Percentiles rank a stretch among this genome's conserved stretches.
phyloP scores from a whole-genome alignment of 2,113 vertebrate species.

The Cochlearius cochlearius region DNA sequence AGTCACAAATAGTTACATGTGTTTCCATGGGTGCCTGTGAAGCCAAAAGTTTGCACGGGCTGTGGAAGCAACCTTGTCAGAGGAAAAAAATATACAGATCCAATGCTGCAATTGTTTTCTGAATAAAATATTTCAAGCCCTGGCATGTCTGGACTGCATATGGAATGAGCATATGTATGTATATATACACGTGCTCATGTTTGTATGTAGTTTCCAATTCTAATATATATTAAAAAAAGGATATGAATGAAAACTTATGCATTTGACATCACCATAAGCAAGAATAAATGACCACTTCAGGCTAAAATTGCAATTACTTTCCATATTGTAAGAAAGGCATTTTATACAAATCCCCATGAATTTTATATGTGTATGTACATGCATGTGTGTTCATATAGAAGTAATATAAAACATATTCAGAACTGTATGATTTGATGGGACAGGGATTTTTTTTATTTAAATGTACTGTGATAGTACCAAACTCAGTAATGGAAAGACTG shows the following conservation, averaged over 20 bases:
- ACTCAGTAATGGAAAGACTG: background rate
- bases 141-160: constrained; percentile 37
- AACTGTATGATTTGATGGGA: background rate
- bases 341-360: background rate
- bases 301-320: background rate
- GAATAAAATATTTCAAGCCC: constrained; percentile 9
- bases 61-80: constrained; percentile 3
- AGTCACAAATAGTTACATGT: constrained; percentile 24
- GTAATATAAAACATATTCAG: background rate
- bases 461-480: background rate
- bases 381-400: background rate
- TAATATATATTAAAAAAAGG: background rate
- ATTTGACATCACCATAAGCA: background rate
- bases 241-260: background rate
- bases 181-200: background rate
- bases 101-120: constrained; percentile 32
- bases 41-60: background rate
- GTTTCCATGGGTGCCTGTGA: constrained; percentile 24
- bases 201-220: background rate
- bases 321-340: background rate
- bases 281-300: background rate
- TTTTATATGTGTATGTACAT: background rate
- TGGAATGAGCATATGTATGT: constrained; percentile 3
- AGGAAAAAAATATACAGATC: constrained; percentile 20
- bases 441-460: background rate